These are phyloP conservation scores for Scrobipalpa costella DNA, from an alignment of 2,888 invertebrate genomes.

Conservation along the genomic window DNA sequence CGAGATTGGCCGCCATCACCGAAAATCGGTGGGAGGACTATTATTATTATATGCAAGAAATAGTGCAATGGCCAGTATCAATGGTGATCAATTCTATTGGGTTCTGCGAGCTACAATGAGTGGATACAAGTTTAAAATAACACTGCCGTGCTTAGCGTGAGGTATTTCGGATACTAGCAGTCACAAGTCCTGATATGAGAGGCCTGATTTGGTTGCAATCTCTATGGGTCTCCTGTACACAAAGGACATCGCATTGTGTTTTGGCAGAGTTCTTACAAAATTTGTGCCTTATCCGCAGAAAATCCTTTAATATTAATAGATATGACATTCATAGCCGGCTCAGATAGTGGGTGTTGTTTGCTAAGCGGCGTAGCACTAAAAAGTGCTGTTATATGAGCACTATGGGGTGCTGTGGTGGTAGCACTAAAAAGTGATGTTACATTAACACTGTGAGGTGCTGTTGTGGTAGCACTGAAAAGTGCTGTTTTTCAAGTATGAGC, in stretches of 20 bases:
- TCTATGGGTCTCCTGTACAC: conserved; percentile 23
- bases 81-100: conserved; percentile 1
- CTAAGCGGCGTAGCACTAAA: neutral
- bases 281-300: neutral
- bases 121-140: neutral
- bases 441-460: too few relatives aligned
- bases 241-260: neutral
- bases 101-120: neutral
- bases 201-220: conserved; percentile 1
- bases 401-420: neutral
- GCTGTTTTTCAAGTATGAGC: too few relatives aligned
- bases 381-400: neutral
- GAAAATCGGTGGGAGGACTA: too few relatives aligned
- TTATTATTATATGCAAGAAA: too few relatives aligned
- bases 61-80: neutral
- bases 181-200: conserved; percentile 21
- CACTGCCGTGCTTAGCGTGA: conserved; percentile 11
- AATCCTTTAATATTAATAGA: conserved; percentile 22
- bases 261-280: conserved; percentile 18
- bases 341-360: neutral
- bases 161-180: conserved; percentile 16
- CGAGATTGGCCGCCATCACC: too few relatives aligned
- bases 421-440: too few relatives aligned
- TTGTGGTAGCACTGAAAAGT: too few relatives aligned
- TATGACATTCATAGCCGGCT: conserved; percentile 4